These are phyloP conservation scores for Andrena cerasifolii DNA, from an alignment of 1,140 invertebrate genomes.

Conservation along the genomic window DNA sequence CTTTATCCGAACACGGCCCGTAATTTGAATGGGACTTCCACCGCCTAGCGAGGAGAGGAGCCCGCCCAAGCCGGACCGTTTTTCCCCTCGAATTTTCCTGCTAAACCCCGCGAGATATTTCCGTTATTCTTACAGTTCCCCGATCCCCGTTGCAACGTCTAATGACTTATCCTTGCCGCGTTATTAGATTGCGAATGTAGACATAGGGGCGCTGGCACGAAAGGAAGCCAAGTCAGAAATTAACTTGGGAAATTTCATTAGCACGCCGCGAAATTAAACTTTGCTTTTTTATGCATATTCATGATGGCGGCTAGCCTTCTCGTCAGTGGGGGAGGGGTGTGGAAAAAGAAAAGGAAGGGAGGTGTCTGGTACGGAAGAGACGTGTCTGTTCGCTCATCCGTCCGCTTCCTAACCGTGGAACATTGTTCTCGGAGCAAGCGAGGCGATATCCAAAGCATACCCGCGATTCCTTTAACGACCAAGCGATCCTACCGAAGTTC, in stretches of 20 bases:
- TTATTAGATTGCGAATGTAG: not conserved
- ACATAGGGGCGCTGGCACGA: slow-evolving; percentile 6
- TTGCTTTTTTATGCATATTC: slow-evolving; percentile 58
- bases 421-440: not conserved
- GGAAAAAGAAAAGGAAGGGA: slow-evolving; percentile 2
- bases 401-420: not conserved
- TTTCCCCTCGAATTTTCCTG: no score
- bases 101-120: no score
- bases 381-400: not conserved
- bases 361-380: not conserved
- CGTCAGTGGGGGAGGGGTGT: not conserved
- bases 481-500: no score
- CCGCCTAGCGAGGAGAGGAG: no score
- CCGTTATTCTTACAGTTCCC: no score
- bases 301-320: slow-evolving; percentile 27
- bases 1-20: no score
- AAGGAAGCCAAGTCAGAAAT: slow-evolving; percentile 47
- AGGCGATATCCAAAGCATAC: not conserved
- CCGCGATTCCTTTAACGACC: not conserved
- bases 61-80: no score
- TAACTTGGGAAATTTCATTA: slow-evolving; percentile 60
- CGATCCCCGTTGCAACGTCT: no score
- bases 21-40: no score
- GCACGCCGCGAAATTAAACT: slow-evolving; percentile 54
- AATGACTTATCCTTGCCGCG: not conserved